These are phyloP conservation scores for Saccostrea echinata DNA, from an alignment of 1,140 invertebrate genomes.

Conservation along the genomic window DNA sequence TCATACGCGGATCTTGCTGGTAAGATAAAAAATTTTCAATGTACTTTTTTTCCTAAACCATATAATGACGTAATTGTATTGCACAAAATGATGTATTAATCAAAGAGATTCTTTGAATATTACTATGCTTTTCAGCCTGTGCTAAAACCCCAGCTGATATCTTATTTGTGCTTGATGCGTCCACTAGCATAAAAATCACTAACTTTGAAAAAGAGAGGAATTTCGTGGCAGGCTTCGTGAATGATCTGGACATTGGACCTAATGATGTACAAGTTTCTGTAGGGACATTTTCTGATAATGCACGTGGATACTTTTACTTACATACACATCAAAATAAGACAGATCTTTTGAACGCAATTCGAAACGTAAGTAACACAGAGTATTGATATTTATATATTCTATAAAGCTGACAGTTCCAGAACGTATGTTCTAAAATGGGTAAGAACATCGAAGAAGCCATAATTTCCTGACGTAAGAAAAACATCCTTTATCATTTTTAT, in stretches of 20 bases:
- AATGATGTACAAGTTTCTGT: conserved; percentile 58
- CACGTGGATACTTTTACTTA: conserved; percentile 51
- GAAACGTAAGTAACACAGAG: not conserved
- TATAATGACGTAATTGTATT: too few relatives aligned
- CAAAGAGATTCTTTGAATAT: not conserved
- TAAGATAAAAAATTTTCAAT: not conserved
- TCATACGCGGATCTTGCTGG: not conserved
- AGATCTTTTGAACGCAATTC: conserved; percentile 42
- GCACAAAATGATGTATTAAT: too few relatives aligned
- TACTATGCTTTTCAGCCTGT: conserved; percentile 38
- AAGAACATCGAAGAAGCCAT: too few relatives aligned
- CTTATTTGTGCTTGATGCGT: conserved; percentile 62
- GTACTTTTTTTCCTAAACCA: too few relatives aligned
- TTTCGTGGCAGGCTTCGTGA: conserved; percentile 60
- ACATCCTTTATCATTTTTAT: too few relatives aligned
- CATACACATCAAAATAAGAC: conserved; percentile 39
- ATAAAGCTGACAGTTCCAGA: too few relatives aligned
- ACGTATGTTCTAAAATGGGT: too few relatives aligned
- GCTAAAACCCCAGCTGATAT: conserved; percentile 55
- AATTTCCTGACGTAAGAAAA: too few relatives aligned
- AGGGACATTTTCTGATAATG: conserved; percentile 47
- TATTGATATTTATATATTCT: too few relatives aligned
- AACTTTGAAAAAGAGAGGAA: conserved; percentile 61
- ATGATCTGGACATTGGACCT: conserved; percentile 57
- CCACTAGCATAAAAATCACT: conserved; percentile 45